Percentiles rank a stretch among this genome's conserved stretches.
Conservation (phyloP, 2,888 invertebrate genomes). For the Trachelus tabidus region DNA sequence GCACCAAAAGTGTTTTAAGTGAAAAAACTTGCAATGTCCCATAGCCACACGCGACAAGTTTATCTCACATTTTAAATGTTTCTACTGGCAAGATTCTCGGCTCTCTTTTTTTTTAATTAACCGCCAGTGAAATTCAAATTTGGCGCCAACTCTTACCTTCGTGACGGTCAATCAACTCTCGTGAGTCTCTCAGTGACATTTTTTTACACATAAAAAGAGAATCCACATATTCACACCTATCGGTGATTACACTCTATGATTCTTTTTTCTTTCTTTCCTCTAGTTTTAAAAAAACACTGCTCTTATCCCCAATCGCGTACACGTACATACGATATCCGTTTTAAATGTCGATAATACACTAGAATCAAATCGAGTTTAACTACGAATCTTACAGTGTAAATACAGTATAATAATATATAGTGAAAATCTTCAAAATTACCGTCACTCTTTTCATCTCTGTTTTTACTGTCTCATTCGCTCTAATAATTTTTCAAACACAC, state of each 20-base stretch:
- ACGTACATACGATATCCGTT: constrained; percentile 25
- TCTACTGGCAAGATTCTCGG: neutral
- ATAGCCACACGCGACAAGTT: neutral
- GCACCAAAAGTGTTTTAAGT: constrained; percentile 31
- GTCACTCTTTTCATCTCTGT: constrained; percentile 15
- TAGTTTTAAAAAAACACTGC: constrained; percentile 20
- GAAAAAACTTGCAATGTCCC: neutral
- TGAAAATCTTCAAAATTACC: constrained; percentile 26
- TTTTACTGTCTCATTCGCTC: neutral
- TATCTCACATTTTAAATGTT: neutral
- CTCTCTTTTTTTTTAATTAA: neutral
- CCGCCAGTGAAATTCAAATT: neutral
- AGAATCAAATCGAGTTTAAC: constrained; percentile 33
- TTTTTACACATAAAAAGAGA: neutral
- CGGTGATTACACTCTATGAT: no score
- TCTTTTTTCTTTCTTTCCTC: no score
- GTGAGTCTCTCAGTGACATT: neutral
- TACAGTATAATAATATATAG: constrained; percentile 31
- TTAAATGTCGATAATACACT: constrained; percentile 38
- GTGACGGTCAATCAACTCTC: neutral
- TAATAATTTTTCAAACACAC: neutral
- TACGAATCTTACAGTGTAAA: constrained; percentile 31
- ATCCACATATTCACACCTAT: neutral
- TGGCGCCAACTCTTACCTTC: neutral
- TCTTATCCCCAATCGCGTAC: constrained; percentile 20